These are phyloP conservation scores for Carassius auratus DNA, from an alignment of 2,113 vertebrate species.

Conservation along the genomic window DNA sequence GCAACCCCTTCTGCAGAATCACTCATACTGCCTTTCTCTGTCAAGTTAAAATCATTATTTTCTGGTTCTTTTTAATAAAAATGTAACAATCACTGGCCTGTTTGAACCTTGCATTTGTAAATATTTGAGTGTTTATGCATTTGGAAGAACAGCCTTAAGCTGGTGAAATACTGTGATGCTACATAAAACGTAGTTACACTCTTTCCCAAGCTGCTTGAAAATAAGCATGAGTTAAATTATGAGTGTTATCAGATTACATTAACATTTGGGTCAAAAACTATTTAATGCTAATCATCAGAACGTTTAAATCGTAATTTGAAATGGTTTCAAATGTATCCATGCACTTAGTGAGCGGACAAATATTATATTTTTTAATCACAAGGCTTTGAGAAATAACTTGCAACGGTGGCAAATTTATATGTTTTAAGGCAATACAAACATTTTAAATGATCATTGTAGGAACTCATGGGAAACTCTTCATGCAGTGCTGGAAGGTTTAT, in stretches of 20 bases:
- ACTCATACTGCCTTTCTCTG: neutral
- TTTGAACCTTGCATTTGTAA: neutral
- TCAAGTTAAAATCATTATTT: neutral
- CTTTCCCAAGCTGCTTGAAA: neutral
- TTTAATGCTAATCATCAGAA: neutral
- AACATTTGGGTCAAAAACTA: neutral
- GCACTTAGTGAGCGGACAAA: constrained; percentile 24
- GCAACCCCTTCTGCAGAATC: neutral
- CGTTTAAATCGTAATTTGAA: neutral
- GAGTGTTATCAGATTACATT: neutral
- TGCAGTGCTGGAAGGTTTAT: too few relatives aligned
- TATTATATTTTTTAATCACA: neutral
- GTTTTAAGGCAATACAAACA: constrained; percentile 39
- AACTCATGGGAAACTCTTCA: neutral
- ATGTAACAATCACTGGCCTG: neutral
- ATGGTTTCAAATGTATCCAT: constrained; percentile 24
- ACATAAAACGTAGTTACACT: neutral
- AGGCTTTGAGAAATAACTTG: neutral
- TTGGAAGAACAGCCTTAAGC: neutral
- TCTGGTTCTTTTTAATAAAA: neutral
- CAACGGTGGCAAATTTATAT: neutral
- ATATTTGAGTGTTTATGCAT: neutral
- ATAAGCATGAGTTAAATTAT: neutral
- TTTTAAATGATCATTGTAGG: neutral
- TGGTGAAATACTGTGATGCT: constrained; percentile 18